phyloP scores from a whole-genome alignment of 1,140 invertebrate species.

The Zaprionus gabonicus region DNA sequence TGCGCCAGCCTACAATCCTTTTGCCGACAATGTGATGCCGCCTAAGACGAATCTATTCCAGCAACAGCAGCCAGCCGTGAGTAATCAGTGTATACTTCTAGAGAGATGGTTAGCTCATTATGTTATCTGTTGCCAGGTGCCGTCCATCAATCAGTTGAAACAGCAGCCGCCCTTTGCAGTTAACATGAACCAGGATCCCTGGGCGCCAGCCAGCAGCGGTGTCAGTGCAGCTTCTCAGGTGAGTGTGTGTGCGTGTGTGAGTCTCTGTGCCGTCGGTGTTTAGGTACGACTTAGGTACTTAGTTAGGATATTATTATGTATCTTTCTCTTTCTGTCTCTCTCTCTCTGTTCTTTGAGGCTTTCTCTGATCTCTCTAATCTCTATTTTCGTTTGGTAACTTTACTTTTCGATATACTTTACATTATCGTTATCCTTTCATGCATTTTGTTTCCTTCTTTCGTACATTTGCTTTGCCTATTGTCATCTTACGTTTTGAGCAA shows the following conservation, averaged over 20 bases:
- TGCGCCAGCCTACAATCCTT: conserved; percentile 82
- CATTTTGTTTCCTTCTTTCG: conserved; percentile 62
- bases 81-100: too few species aligned
- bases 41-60: conserved; percentile 85
- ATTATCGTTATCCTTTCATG: conserved; percentile 50
- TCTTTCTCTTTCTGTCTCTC: neutral
- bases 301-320: conserved; percentile 25
- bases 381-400: conserved; percentile 52
- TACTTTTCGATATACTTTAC: conserved; percentile 37
- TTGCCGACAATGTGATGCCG: conserved; percentile 81
- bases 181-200: conserved; percentile 84
- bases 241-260: conserved; percentile 41
- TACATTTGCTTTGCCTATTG: conserved; percentile 22
- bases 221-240: conserved; percentile 74
- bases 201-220: conserved; percentile 80
- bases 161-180: conserved; percentile 85
- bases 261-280: neutral
- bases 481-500: conserved; percentile 53
- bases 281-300: conserved; percentile 32
- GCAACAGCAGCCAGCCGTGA: conserved; percentile 84
- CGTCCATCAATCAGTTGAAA: conserved; percentile 86
- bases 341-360: conserved; percentile 49
- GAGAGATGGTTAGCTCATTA: neutral
- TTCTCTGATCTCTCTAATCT: conserved; percentile 50
- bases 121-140: conserved; percentile 60